phyloP scores from a whole-genome alignment of 2,888 invertebrate genomes.

The Thymelicus acteon region DNA sequence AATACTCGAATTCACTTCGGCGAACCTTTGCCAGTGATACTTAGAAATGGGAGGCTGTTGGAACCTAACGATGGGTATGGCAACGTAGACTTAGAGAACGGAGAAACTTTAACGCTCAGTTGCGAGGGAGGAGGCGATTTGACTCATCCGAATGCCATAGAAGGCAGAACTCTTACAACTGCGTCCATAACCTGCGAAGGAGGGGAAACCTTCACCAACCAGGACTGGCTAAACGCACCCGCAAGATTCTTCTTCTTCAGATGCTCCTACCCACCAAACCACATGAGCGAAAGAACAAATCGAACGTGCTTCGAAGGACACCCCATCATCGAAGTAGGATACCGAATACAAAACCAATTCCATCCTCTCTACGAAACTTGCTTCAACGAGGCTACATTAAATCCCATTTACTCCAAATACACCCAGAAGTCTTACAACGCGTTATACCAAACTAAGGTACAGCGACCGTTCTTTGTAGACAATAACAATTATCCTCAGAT shows the following conservation, averaged over 20 bases:
- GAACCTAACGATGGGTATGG: conserved; percentile 67
- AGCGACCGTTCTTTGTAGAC: conserved; percentile 67
- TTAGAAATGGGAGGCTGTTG: conserved; percentile 61
- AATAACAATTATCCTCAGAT: conserved; percentile 56
- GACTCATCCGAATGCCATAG: conserved; percentile 57
- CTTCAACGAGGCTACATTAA: conserved; percentile 61
- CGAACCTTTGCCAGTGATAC: conserved; percentile 67
- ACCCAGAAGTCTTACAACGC: conserved; percentile 74
- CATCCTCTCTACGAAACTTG: conserved; percentile 73
- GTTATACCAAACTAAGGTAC: conserved; percentile 67
- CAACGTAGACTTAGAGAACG: conserved; percentile 59
- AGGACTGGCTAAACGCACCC: conserved; percentile 62
- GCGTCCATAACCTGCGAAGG: conserved; percentile 62
- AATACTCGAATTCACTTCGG: conserved; percentile 64
- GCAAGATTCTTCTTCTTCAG: conserved; percentile 59
- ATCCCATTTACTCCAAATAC: conserved; percentile 68
- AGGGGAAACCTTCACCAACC: conserved; percentile 63
- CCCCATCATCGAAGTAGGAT: conserved; percentile 70
- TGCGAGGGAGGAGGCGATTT: conserved; percentile 61
- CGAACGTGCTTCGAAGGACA: conserved; percentile 64
- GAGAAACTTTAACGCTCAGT: conserved; percentile 65
- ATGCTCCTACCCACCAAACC: conserved; percentile 58
- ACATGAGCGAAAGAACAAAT: conserved; percentile 59
- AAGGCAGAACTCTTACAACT: conserved; percentile 44
- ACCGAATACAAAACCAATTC: conserved; percentile 57